Evolutionary conservation across 2,888 invertebrate species (phyloP).

Genomic region (Eristalis intricaria): DNA sequence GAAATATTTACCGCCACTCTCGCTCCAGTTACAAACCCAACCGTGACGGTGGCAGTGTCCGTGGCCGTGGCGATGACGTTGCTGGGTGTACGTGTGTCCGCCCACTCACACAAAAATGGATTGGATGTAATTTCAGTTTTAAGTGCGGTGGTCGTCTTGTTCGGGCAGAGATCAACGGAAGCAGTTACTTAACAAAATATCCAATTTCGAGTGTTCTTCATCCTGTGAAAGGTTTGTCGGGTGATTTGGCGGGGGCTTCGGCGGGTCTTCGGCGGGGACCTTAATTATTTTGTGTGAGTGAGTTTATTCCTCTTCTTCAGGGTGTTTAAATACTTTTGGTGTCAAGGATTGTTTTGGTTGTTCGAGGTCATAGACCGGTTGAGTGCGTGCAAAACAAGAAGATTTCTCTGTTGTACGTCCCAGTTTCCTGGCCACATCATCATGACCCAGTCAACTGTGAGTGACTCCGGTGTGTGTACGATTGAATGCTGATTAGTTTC

Average conservation of each 20-base stretch:
- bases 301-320: neutral
- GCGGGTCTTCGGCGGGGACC: neutral
- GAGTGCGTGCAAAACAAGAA: neutral
- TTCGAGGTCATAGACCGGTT: neutral
- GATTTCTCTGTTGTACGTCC: neutral
- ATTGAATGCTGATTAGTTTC: neutral
- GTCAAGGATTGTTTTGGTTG: neutral
- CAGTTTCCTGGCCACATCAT: no score
- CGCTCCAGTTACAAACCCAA: constrained; percentile 26
- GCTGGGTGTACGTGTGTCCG: neutral
- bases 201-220: constrained; percentile 13
- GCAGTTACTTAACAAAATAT: constrained; percentile 12
- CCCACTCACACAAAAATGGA: constrained; percentile 3
- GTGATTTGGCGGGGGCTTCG: neutral
- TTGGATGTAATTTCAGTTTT: constrained; percentile 37
- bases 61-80: neutral
- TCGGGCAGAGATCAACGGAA: constrained; percentile 1
- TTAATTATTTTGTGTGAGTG: neutral
- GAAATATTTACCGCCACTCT: constrained; percentile 51
- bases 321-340: neutral
- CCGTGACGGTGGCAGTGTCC: neutral
- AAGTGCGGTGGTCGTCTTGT: constrained; percentile 12
- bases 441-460: neutral
- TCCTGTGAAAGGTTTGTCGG: neutral
- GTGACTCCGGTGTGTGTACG: neutral